phyloP scores from a whole-genome alignment of 2,888 invertebrate genomes.

The Drosophila yooni region DNA sequence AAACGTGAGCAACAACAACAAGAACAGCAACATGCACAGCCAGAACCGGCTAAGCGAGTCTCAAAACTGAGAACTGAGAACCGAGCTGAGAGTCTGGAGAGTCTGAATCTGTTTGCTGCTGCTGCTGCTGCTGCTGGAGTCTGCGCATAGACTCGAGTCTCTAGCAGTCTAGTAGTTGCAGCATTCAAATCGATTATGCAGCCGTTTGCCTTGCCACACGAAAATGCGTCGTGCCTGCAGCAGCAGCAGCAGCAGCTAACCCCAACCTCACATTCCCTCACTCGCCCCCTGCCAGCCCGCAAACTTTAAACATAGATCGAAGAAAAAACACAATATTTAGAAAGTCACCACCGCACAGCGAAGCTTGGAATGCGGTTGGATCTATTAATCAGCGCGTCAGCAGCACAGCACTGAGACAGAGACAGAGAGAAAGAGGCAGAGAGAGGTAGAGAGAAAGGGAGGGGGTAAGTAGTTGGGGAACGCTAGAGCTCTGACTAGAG shows the following conservation, averaged over 20 bases:
- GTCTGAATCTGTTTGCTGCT: constrained; percentile 24
- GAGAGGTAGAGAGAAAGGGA: neutral
- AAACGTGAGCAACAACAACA: constrained; percentile 65
- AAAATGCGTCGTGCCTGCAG: constrained; percentile 46
- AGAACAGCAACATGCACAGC: constrained; percentile 49
- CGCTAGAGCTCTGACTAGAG: constrained; percentile 31
- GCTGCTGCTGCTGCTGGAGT: constrained; percentile 1
- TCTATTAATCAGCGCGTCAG: constrained; percentile 79
- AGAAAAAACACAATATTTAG: constrained; percentile 67
- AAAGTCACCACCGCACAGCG: constrained; percentile 67
- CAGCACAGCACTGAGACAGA: neutral
- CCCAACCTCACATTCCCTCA: neutral
- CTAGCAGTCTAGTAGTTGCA: constrained; percentile 48
- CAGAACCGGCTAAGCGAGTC: constrained; percentile 82
- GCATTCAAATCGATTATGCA: constrained; percentile 77
- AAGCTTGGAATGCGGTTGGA: constrained; percentile 78
- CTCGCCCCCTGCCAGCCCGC: neutral
- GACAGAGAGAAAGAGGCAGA: neutral
- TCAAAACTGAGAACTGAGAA: constrained; percentile 31
- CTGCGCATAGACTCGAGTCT: constrained; percentile 31
- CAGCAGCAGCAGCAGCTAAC: neutral
- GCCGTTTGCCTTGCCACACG: constrained; percentile 53
- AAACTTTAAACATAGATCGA: constrained; percentile 18
- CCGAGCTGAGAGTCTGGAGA: constrained; percentile 7
- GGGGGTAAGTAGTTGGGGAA: neutral